Base-by-base conservation (phyloP, 35 echinoderm and acorn worm species). In the Amphiura filiformis region DNA sequence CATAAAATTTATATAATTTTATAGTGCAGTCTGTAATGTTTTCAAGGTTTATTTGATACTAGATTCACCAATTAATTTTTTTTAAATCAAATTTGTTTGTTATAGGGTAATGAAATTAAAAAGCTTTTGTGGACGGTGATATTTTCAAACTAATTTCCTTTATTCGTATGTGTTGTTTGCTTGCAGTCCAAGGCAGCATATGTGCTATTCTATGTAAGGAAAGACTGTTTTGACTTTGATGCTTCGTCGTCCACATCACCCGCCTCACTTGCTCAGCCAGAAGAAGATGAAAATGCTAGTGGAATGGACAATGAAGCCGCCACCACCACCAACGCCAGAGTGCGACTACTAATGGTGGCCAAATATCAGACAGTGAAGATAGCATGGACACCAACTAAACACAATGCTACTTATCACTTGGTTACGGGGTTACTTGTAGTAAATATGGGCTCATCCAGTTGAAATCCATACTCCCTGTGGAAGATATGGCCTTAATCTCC, bases 121-220 rank as follows among this genome's bases (percentile, higher is more conserved):
- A 22, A 34, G 5, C 78, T 23, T 37, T 36, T 37, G 31, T 80
- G 5, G 5, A 75, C 56, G 33, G 77, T n/a, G n/a, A n/a, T n/a
- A n/a, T n/a, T n/a, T n/a, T n/a, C n/a, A n/a, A n/a, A n/a, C n/a
- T n/a, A n/a, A n/a, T 75, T 13, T 36, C 15, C 31, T 61, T 3
- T 89, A 22, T 41, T 80, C 47, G 78, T 40, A 18, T 33, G 79
- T 77, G 39, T 17, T 76, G 12, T 75, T 78, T 35, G n/a, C n/a
- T 85, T 75, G 3, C 42, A 98, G 96, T 92, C 96, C 0, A 98
- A 98, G 70, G 96, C 92, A 82, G 96, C 92, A 15, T 98, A 98
- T 82, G 96, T 98, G 1, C 87, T 98, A 33, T 98, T 98, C 87
- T 98, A 98, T 80, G 85, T 98, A 44, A 89, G 92, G 0, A 89